Evolutionary conservation across 2,113 vertebrate genomes (phyloP), one percentile per base, ranked within the genome.

Genomic region (Oreotrochilus melanogaster): DNA sequence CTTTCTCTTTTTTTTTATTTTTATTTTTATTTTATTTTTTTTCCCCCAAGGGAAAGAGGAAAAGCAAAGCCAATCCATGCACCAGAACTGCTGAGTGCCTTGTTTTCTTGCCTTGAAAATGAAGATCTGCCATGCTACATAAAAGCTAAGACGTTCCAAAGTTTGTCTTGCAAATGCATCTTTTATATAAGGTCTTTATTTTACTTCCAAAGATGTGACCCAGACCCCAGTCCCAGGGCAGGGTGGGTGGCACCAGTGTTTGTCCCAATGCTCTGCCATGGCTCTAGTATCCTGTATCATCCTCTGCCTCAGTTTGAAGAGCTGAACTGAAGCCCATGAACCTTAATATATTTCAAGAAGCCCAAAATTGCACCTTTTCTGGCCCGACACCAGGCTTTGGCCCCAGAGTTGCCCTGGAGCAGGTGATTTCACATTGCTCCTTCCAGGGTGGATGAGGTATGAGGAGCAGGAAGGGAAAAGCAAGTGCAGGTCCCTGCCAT

Each of bases 61-160:
- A 74, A 88, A 94, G 76, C 61, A 74, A 93, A 90, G 65, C 56
- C 73, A 73, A 79, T 15, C 23, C 61, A 74, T 2, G 5, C 66
- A 56, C 58, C 57, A 84, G 53, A 84, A 84, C 50, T 89, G 70
- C 78, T 60, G 73, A 92, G 33, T 76, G 66, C 80, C 47, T 14
- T 78, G 39, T 91, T 84, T 89, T 90, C 72, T 89, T 83, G 70
- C 72, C 78, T 94, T 88, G 56, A 67, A 92, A 95, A 67, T 61
- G 14, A 53, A 92, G 48, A 47, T 74, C 22, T 78, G 47, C 35
- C 67, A 28, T 54, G 51, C 61, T 74, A 25, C 48, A 19, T 86
- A 58, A 78, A 64, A 86, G n/a, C 64, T 45, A 18, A 48, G 56
- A 19, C 10, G 80, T 83, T 47, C 31, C 79, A 45, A 75, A 60